Evolutionary conservation across 2,888 invertebrate genomes (phyloP), one percentile per base, ranked within the genome.

Genomic region (Brenthis hecate): DNA sequence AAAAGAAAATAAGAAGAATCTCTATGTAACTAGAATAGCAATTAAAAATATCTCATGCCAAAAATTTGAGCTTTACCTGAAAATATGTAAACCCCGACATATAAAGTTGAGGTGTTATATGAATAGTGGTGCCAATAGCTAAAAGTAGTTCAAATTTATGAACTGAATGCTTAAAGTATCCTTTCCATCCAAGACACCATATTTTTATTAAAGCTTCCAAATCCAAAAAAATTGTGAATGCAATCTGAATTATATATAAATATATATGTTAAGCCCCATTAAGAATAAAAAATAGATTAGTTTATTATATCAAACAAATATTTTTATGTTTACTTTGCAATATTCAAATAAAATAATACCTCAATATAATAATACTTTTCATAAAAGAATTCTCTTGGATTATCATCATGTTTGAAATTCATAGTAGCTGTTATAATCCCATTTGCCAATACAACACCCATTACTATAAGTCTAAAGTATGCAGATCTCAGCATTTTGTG

Each of bases 91-190:
- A 96, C 61, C 96, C 97, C 6, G 99, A 97, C 83, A 98, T 94
- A 88, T 99, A 99, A 73, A 98, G 96, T 71, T 96, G 94, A 13
- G 98, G 99, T 79, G 99, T 96, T 68, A 99, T 95, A 83, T 99
- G 99, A 66, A 99, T 91, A 0, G 98, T 97, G 13, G 99, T 99
- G 28, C 99, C 99, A 71, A 99, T 94, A 1, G 98, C 97, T 67
- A 99, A 89, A 0, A 99, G 92, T 51, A 99, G 88, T 88, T 99
- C 99, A 90, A 99, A 99, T 88, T 99, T 99, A 87, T 99, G 99
- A 75, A 99, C 97, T 0, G 99, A 98, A 85, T 99, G 97, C 80
- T 97, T 97, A 90, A 97, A 97, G 84, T 99, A 99, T 13, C 98
- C 98, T 68, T 96, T 95, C 94, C 99, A 97, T 3, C 99, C 99